Conservation (phyloP, 2,113 vertebrate genomes). For the Cyprinodon tularosa region DNA sequence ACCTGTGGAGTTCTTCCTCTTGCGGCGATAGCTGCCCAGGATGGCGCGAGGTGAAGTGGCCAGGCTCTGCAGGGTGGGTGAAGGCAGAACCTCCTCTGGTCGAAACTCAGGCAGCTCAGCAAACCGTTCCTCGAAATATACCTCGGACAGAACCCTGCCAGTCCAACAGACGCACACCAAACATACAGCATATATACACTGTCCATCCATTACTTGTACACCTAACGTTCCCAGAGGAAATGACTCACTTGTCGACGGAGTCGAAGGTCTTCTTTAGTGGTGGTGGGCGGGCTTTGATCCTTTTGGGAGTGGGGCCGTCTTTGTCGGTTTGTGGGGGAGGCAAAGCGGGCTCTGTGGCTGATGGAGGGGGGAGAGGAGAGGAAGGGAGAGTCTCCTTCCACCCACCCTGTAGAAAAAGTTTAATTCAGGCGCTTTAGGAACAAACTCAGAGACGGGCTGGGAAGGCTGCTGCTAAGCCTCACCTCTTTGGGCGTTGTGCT, state of each 20-base stretch:
- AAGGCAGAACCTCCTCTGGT: conserved; percentile 90
- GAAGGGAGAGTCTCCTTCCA: conserved; percentile 78
- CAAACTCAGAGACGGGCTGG: background rate
- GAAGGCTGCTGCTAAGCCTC: conserved; percentile 8
- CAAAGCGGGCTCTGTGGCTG: conserved; percentile 66
- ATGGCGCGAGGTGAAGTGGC: conserved; percentile 91
- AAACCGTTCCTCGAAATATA: conserved; percentile 92
- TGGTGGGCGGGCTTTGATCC: conserved; percentile 89
- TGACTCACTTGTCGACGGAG: conserved; percentile 92
- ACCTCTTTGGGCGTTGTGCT: conserved; percentile 76
- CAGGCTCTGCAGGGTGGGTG: conserved; percentile 90
- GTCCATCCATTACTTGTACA: background rate
- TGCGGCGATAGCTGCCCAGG: conserved; percentile 91
- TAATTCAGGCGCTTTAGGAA: background rate
- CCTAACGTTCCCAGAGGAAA: conserved; percentile 7
- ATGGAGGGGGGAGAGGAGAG: conserved; percentile 73
- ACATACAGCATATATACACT: conserved; percentile 51
- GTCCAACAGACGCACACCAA: conserved; percentile 56
- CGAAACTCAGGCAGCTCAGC: conserved; percentile 92
- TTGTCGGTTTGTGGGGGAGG: conserved; percentile 77
- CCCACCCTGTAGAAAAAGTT: conserved; percentile 61
- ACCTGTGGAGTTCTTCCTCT: conserved; percentile 94
- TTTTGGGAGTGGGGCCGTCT: conserved; percentile 79
- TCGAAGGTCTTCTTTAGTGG: conserved; percentile 93
- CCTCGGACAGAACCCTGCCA: conserved; percentile 88